Conservation (phyloP, 2,888 invertebrate genomes). For the Onchidella celtica region DNA sequence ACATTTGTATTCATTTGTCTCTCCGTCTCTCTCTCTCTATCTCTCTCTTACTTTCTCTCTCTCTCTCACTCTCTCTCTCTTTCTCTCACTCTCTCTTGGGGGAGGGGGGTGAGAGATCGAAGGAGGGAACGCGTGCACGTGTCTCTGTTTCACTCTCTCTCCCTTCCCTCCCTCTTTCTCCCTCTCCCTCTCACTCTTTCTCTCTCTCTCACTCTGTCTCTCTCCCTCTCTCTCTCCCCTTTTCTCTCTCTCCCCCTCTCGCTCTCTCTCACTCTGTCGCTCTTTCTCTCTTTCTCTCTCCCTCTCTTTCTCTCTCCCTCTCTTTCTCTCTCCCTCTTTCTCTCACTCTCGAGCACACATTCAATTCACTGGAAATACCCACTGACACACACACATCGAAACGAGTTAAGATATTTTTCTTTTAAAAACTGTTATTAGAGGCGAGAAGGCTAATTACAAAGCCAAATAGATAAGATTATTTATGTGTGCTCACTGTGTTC, state of each 20-base stretch:
- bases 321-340: conserved; percentile 6
- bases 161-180: conserved; percentile 14
- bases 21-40: too few relatives aligned
- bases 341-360: too few relatives aligned
- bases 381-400: too few relatives aligned
- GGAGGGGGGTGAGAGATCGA: not conserved
- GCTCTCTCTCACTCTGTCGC: not conserved
- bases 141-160: not conserved
- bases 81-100: not conserved
- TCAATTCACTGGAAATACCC: too few relatives aligned
- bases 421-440: too few relatives aligned
- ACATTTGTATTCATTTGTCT: not conserved
- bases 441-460: too few relatives aligned
- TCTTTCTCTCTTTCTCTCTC: not conserved
- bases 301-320: not conserved
- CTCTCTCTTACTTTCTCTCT: too few relatives aligned
- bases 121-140: too few relatives aligned
- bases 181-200: conserved; percentile 27
- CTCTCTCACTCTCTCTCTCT: not conserved
- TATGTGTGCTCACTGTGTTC: too few relatives aligned
- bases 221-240: conserved; percentile 10
- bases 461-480: too few relatives aligned
- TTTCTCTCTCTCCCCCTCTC: conserved; percentile 3
- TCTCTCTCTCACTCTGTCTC: conserved; percentile 20
- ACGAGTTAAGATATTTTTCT: too few relatives aligned